These are phyloP conservation scores for Falco columbarius DNA, from an alignment of 2,797 vertebrate genomes.

Conservation along the genomic window DNA sequence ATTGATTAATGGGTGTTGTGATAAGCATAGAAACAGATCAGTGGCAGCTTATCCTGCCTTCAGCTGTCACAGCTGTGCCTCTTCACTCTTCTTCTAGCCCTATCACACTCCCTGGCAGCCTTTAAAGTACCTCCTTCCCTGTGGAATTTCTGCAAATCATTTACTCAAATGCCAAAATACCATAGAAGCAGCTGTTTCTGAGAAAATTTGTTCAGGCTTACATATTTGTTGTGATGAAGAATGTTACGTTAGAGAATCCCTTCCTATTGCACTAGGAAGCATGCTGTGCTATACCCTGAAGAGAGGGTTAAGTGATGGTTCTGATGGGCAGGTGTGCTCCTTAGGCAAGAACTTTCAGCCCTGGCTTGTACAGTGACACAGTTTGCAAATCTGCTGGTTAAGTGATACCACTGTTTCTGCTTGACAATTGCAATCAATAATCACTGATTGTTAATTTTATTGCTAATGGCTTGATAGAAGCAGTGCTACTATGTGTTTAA, in stretches of 20 bases:
- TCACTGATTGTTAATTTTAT: not conserved
- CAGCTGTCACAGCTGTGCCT: constrained; percentile 77
- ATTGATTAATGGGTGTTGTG: constrained; percentile 76
- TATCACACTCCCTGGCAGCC: constrained; percentile 50
- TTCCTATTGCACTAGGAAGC: not conserved
- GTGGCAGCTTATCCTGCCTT: constrained; percentile 69
- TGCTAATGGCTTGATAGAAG: not conserved
- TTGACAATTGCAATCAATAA: not conserved
- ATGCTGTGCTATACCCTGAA: not conserved
- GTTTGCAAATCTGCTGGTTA: not conserved
- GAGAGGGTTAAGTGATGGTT: not conserved
- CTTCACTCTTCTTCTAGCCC: constrained; percentile 68
- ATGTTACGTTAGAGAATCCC: not conserved
- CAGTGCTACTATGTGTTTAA: not conserved
- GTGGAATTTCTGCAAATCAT: constrained; percentile 73
- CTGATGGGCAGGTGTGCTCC: not conserved
- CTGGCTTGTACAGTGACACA: not conserved
- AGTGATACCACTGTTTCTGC: not conserved
- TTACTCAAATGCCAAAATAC: constrained; percentile 69
- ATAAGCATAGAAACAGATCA: constrained; percentile 70
- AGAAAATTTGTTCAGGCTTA: constrained; percentile 38
- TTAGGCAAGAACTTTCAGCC: not conserved
- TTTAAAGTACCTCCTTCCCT: constrained; percentile 68
- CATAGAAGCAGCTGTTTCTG: constrained; percentile 66
- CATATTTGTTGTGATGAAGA: constrained; percentile 37